These are phyloP conservation scores for Rugalucina vietnamica DNA, from an alignment of 2,888 invertebrate genomes.

Conservation along the genomic window DNA sequence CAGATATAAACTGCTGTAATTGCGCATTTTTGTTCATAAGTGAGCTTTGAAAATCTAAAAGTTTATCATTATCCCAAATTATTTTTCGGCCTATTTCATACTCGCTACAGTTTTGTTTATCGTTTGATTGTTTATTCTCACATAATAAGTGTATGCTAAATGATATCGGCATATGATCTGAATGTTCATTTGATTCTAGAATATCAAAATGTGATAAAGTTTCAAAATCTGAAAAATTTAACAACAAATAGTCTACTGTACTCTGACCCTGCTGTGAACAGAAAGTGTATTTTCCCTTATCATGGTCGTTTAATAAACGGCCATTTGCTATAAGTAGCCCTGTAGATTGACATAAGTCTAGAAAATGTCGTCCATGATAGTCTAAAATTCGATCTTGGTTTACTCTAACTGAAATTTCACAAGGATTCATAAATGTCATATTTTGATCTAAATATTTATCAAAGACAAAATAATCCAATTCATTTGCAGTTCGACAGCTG, in stretches of 20 bases:
- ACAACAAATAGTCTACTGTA: background rate
- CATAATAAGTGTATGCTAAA: background rate
- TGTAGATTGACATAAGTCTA: background rate
- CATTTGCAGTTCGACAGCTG: background rate
- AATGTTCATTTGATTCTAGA: background rate
- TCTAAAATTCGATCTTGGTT: background rate
- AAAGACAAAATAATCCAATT: background rate
- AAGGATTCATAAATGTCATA: background rate
- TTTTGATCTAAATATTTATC: background rate
- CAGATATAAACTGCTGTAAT: background rate
- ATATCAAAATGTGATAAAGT: background rate
- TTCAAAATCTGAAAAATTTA: background rate
- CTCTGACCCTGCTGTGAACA: background rate
- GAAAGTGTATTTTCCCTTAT: background rate
- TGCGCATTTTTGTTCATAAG: background rate
- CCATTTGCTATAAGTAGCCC: background rate
- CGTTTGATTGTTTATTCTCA: background rate
- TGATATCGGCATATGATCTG: background rate
- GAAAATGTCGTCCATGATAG: background rate
- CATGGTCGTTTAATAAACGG: background rate
- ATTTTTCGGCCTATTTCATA: background rate
- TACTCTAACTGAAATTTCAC: background rate
- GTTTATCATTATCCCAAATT: background rate
- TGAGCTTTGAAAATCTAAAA: background rate
- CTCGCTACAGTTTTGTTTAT: background rate